phyloP scores from a whole-genome alignment of 2,797 vertebrate genomes.

The Tarsius wallacei region DNA sequence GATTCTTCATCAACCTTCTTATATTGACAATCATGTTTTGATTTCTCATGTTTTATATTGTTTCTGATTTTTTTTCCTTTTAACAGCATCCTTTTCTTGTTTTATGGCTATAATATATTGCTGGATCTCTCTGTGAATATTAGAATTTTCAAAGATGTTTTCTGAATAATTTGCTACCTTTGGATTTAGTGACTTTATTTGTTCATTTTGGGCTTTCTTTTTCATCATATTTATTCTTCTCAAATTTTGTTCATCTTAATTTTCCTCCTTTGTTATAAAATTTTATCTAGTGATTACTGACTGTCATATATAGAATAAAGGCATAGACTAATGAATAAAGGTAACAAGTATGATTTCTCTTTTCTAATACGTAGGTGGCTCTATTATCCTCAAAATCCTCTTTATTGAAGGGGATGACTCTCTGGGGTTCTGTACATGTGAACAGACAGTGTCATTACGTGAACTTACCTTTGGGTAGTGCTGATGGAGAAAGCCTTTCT shows the following conservation, averaged over 20 bases:
- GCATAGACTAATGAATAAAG: background rate
- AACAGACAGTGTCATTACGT: background rate
- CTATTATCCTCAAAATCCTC: background rate
- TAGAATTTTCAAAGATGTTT: background rate
- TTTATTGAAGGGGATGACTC: accelerated
- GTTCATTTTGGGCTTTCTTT: background rate
- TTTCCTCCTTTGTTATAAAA: background rate
- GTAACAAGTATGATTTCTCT: background rate
- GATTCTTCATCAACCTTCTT: background rate
- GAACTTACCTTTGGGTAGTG: background rate
- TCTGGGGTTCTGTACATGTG: background rate
- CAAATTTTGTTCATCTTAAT: background rate
- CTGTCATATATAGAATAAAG: background rate
- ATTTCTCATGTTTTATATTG: background rate
- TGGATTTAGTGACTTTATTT: background rate
- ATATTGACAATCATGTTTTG: background rate
- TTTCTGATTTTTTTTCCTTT: background rate
- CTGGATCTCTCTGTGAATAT: background rate
- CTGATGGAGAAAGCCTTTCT: background rate
- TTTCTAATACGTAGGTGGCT: background rate
- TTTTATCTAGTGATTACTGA: background rate
- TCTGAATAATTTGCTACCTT: background rate
- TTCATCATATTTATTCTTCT: background rate
- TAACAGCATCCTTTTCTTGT: background rate
- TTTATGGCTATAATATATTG: background rate